These are phyloP conservation scores for Cyphomyrmex costatus DNA, from an alignment of 1,140 invertebrate genomes.

Conservation along the genomic window DNA sequence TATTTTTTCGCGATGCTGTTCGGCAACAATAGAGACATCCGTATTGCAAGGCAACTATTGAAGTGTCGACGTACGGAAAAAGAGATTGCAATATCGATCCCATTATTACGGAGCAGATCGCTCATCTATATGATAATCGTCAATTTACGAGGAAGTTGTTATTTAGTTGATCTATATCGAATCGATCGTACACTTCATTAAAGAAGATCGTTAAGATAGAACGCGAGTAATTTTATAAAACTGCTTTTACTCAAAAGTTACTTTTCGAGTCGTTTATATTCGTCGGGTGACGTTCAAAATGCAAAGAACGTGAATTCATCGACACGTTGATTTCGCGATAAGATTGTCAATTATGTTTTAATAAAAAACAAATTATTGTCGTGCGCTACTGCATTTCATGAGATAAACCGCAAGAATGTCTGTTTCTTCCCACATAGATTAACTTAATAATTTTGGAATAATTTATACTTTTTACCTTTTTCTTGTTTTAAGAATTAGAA, in stretches of 20 bases:
- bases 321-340: not conserved
- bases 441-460: no score
- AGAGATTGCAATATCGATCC: constrained; percentile 11
- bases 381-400: not conserved
- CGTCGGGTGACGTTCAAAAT: not conserved
- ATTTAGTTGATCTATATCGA: not conserved
- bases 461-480: no score
- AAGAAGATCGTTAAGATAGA: not conserved
- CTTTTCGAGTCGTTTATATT: not conserved
- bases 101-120: constrained; percentile 5
- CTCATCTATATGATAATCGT: constrained; percentile 20
- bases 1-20: constrained; percentile 23
- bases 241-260: not conserved
- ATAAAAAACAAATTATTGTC: not conserved
- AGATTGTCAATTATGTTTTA: not conserved
- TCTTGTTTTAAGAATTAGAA: no score
- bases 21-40: constrained; percentile 46
- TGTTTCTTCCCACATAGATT: no score
- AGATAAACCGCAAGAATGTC: no score
- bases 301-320: no score
- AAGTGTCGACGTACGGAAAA: constrained; percentile 7
- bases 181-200: not conserved
- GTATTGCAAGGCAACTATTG: constrained; percentile 7
- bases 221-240: not conserved
- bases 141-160: not conserved